phyloP scores from a whole-genome alignment of 2,113 vertebrate species.

The Anolis sagrei region DNA sequence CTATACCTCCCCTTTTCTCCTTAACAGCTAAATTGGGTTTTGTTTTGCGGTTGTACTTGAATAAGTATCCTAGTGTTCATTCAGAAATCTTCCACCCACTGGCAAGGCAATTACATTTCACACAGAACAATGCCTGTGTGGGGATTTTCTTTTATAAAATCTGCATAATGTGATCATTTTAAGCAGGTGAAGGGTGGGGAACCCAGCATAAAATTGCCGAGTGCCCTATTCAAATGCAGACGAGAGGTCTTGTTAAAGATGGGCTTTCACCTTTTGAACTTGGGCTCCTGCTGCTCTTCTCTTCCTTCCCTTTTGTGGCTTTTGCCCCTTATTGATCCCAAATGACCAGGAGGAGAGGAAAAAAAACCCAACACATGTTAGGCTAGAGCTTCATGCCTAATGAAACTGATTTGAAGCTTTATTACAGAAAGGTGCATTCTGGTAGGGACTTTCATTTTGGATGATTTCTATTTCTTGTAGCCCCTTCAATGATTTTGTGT shows the following conservation, averaged over 20 bases:
- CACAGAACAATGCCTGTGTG: neutral
- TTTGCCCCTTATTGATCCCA: neutral
- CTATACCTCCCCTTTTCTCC: neutral
- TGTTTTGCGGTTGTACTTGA: neutral
- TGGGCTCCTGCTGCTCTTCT: slow-evolving; percentile 1
- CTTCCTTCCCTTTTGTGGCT: neutral
- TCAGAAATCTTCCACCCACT: neutral
- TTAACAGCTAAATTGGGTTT: neutral
- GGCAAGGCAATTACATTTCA: slow-evolving; percentile 2
- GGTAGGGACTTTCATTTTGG: neutral
- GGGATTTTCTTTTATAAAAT: neutral
- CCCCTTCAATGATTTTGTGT: neutral
- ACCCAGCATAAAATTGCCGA: neutral
- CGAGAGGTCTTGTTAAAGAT: neutral
- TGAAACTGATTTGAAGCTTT: neutral
- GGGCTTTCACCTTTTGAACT: slow-evolving; percentile 8
- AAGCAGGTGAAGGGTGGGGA: slow-evolving; percentile 3
- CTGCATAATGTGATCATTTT: slow-evolving; percentile 5
- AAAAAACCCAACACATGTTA: neutral
- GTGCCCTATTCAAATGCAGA: neutral
- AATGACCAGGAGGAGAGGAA: slow-evolving; percentile 16
- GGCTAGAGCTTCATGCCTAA: neutral
- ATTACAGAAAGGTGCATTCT: neutral
- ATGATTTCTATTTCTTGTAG: neutral
- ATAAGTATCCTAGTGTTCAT: neutral